Base-by-base conservation (phyloP, 23 tunicate genomes). In the Styela plicata region DNA sequence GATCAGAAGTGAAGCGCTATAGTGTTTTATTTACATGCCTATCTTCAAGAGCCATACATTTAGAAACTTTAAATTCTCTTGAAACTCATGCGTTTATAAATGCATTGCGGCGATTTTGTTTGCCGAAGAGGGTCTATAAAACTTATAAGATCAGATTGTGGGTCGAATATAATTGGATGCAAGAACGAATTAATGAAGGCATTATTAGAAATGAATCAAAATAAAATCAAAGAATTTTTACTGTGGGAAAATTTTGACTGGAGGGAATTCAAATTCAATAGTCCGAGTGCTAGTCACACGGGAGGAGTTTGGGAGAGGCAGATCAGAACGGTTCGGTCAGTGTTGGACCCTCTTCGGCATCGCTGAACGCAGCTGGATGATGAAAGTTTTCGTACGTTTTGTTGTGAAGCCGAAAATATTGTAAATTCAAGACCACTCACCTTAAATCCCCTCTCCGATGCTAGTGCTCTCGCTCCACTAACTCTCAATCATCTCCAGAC, bases 1-100 rank as follows among this genome's bases (percentile, higher is more conserved):
- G 80, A 68, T 73, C 80, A 64, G 53, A 74, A 61, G 71, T 74
- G 31, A 83, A 83, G 33, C 53, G 86, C 1, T 83, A 83, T 37
- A 71, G 86, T 29, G 63, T 29, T 62, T 33, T 73, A 31, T 73
- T 73, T 7, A 30, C 80, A 5, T 83, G 86, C 26, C 69, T 82
- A 2, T 69, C 63, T 7, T 17, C 35, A 10, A 69, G 78, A 69
- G 85, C 85, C 16, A 66, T 83, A 22, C 86, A 82, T 52, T 69
- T 82, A 34, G 78, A 82, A n/a, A n/a, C n/a, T n/a, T n/a, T 44
- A 13, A 44, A 44, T 44, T 44, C 57, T 5, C 7, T 44, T 44
- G 57, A 44, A 13, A 13, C 57, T 44, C 57, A 44, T 44, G 57
- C 57, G 57, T 44, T 44, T 44, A 44, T 5, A 7, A 44, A 5